Evolutionary conservation across 2,888 invertebrate species (phyloP).

Genomic region (Caenorhabditis virilis): DNA sequence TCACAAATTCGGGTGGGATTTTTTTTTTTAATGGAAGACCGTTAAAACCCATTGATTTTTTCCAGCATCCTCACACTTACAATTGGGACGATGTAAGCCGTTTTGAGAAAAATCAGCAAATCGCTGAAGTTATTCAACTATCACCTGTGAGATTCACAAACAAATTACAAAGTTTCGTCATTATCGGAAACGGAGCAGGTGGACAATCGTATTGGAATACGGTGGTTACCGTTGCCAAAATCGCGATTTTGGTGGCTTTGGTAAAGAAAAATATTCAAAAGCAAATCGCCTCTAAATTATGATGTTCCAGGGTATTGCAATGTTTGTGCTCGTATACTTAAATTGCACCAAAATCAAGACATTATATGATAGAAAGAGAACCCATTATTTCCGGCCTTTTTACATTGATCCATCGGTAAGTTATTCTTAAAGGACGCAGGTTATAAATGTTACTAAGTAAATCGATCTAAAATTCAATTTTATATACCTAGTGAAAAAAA

Average conservation of each 20-base stretch:
- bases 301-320: too few species aligned
- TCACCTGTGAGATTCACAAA: slow-evolving; percentile 45
- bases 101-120: slow-evolving; percentile 25
- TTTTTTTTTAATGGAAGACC: neutral
- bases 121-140: slow-evolving; percentile 32
- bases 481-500: neutral
- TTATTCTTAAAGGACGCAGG: neutral
- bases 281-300: too few species aligned
- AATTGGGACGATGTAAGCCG: slow-evolving; percentile 40
- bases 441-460: neutral
- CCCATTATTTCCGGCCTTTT: slow-evolving; percentile 55
- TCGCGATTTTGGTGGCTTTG: slow-evolving; percentile 39
- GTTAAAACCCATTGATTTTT: neutral
- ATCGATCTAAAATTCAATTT: neutral
- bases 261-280: too few species aligned
- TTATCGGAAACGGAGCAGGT: slow-evolving; percentile 3
- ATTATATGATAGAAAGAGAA: slow-evolving; percentile 52
- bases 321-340: slow-evolving; percentile 52
- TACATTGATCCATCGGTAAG: slow-evolving; percentile 45
- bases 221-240: slow-evolving; percentile 44
- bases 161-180: slow-evolving; percentile 12
- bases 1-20: slow-evolving; percentile 28
- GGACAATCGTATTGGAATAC: slow-evolving; percentile 44
- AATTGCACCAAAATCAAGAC: slow-evolving; percentile 51
- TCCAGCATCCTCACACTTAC: slow-evolving; percentile 38